A percentile compares a stretch with the other conserved stretches of the same genome.
Evolutionary conservation across 2,797 vertebrate species (phyloP).

Genomic region (Neosilurus mollespiculum): DNA sequence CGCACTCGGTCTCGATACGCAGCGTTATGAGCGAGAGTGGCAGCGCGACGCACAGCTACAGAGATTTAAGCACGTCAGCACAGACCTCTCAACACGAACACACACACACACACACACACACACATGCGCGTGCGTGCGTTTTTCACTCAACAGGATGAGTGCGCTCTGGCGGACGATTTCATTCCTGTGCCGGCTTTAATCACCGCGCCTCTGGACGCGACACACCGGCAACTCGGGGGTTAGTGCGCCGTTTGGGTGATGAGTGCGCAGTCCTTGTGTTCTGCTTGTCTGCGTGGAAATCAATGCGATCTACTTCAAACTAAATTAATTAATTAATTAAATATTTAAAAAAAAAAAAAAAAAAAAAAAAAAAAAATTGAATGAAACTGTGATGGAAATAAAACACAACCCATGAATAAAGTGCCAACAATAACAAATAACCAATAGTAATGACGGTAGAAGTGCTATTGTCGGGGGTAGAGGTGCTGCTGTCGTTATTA

Average conservation of each 20-base stretch:
- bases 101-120: too few relatives aligned
- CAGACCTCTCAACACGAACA: constrained; percentile 30
- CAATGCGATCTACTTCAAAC: neutral
- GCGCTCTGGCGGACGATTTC: constrained; percentile 32
- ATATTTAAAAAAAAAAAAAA: neutral
- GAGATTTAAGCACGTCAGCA: constrained; percentile 48
- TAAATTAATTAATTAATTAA: neutral
- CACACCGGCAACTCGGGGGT: constrained; percentile 32
- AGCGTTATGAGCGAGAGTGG: constrained; percentile 41
- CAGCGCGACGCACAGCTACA: constrained; percentile 42
- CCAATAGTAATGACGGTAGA: neutral
- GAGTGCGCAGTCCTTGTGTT: neutral
- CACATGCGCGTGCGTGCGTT: too few relatives aligned
- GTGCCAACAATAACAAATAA: neutral
- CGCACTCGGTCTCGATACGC: constrained; percentile 15
- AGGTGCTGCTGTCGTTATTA: neutral
- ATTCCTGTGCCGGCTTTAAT: constrained; percentile 22
- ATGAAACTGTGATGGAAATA: neutral
- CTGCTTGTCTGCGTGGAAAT: neutral
- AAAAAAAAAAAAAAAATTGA: too few relatives aligned
- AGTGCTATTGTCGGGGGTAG: too few relatives aligned
- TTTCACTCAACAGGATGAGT: constrained; percentile 48
- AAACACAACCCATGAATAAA: neutral
- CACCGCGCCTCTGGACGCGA: constrained; percentile 27
- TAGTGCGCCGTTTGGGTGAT: constrained; percentile 42